Evolutionary conservation across 2,888 invertebrate species (phyloP).

Genomic region (Limulus polyphemus): DNA sequence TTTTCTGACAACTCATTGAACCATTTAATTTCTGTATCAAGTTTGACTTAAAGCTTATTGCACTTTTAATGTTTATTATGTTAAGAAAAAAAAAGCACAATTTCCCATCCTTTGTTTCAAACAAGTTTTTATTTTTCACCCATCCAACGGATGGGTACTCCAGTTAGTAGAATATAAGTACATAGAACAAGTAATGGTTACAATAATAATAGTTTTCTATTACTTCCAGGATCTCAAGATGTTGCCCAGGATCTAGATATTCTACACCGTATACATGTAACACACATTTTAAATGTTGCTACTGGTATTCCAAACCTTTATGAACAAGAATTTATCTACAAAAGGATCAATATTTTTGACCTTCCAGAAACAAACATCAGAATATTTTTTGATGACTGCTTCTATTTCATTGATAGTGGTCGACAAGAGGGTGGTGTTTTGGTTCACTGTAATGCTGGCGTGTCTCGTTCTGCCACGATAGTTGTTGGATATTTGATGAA

Average conservation of each 20-base stretch:
- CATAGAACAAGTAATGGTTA: too few species aligned
- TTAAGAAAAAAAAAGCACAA: too few species aligned
- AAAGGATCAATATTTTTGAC: constrained; percentile 33
- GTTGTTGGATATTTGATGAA: constrained; percentile 37
- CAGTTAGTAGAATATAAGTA: too few species aligned
- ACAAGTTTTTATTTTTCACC: too few species aligned
- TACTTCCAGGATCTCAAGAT: constrained; percentile 36
- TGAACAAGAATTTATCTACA: constrained; percentile 31
- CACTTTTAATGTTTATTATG: too few species aligned
- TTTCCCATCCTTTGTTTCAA: too few species aligned
- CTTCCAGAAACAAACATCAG: constrained; percentile 22
- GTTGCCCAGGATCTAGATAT: constrained; percentile 34
- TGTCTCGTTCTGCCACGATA: constrained; percentile 36
- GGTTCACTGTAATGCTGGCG: constrained; percentile 39
- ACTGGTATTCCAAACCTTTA: constrained; percentile 32
- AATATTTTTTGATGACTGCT: constrained; percentile 22
- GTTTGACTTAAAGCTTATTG: too few species aligned
- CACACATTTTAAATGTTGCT: constrained; percentile 36
- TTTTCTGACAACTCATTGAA: too few species aligned
- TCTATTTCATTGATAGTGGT: constrained; percentile 35
- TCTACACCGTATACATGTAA: constrained; percentile 32
- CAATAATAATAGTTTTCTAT: too few species aligned
- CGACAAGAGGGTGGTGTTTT: constrained; percentile 32
- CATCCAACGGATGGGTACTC: too few species aligned
- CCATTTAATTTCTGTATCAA: too few species aligned